Percentiles rank a stretch among this genome's conserved stretches.
Evolutionary conservation across 2,888 invertebrate genomes (phyloP).

Genomic region (Morpho helenor): DNA sequence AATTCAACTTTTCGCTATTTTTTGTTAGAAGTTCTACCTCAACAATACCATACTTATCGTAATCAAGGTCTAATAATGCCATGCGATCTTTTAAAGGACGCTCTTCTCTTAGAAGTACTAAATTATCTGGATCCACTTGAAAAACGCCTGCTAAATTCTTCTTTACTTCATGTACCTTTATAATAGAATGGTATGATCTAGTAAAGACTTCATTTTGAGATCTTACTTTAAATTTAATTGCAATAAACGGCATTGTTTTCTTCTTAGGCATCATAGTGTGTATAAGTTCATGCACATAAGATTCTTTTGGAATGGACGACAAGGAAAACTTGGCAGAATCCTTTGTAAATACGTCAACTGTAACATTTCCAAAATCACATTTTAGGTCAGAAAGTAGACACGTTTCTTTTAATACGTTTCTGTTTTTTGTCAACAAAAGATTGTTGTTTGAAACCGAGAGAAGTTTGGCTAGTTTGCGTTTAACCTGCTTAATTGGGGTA

Average conservation of each 20-base stretch:
- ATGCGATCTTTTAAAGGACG: slow-evolving; percentile 60
- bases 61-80: slow-evolving; percentile 64
- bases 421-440: slow-evolving; percentile 60
- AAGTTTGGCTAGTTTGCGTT: slow-evolving; percentile 65
- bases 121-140: slow-evolving; percentile 66
- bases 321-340: slow-evolving; percentile 62
- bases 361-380: slow-evolving; percentile 58
- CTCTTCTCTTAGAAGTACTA: slow-evolving; percentile 71
- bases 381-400: slow-evolving; percentile 57
- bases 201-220: slow-evolving; percentile 69
- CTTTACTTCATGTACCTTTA: slow-evolving; percentile 79
- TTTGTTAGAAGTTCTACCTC: slow-evolving; percentile 67
- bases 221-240: slow-evolving; percentile 63
- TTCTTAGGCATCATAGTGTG: slow-evolving; percentile 61
- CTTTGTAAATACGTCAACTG: slow-evolving; percentile 67
- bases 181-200: slow-evolving; percentile 71
- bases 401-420: slow-evolving; percentile 64
- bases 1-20: slow-evolving; percentile 56
- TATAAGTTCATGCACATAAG: slow-evolving; percentile 62
- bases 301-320: slow-evolving; percentile 61
- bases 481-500: slow-evolving; percentile 62
- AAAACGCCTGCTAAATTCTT: slow-evolving; percentile 80
- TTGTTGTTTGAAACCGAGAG: slow-evolving; percentile 58
- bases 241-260: slow-evolving; percentile 63
- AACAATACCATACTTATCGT: slow-evolving; percentile 69